Base-by-base conservation (phyloP, 2,888 invertebrate genomes). In the Drosophila melanosoma region DNA sequence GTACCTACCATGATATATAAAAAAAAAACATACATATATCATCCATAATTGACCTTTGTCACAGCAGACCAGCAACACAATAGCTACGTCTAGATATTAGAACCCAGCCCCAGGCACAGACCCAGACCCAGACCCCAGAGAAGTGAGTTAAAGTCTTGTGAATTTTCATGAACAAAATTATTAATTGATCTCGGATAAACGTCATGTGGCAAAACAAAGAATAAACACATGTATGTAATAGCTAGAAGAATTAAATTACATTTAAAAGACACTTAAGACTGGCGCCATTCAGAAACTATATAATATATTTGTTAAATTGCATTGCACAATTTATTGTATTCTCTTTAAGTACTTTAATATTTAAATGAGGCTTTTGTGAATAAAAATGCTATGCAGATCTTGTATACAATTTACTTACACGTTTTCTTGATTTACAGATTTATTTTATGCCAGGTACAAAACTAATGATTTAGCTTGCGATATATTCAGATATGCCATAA, bases 101-200 rank as follows among this genome's bases (percentile, higher is more conserved):
- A 51, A 29, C 35, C 48, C 65, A 42, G 52, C 26, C 17, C 23
- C 35, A 29, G 49, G 17, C 15, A 17, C 11, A 29, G 29, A 26
- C 42, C 20, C 8, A 45, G 45, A 45, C 45, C 23, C 20, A 45
- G 45, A 57, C 42, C 29, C 56, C 72, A 72, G 52, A 64, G 69
- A 71, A 73, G 79, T 87, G 74, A 81, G 71, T 77, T 87, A 89
- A 87, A 68, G 74, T 79, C 81, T 83, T 79, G 84, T 86, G 81
- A 78, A 86, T 89, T 85, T 87, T 83, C 89, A 73, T 83, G 79
- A 86, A 70, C 65, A 79, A 72, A 72, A 69, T 79, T 82, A 89
- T 83, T 73, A 83, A 76, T 77, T 81, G 81, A 77, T 77, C 75
- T 74, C 71, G 74, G 83, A 87, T 82, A 85, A 88, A 72, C 62